Percentiles rank a stretch among this genome's conserved stretches.
Conservation (phyloP, 1,140 invertebrate species). For the Trinorchestia longiramus region DNA sequence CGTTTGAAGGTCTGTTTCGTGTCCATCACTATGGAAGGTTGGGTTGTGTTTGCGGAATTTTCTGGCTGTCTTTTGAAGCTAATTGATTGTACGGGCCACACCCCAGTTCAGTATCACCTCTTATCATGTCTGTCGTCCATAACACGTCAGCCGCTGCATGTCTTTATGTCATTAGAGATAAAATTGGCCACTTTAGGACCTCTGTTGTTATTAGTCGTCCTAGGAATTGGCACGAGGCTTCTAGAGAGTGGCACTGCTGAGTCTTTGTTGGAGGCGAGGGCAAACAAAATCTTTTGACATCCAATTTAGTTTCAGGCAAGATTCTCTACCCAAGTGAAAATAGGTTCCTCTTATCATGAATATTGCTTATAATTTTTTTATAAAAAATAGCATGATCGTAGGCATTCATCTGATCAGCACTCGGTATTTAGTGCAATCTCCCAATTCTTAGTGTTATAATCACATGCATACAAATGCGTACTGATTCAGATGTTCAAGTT, state of each 20-base stretch:
- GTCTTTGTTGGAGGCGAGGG: not conserved
- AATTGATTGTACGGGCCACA: slow-evolving; percentile 26
- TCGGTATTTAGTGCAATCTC: too few species aligned
- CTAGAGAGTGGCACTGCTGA: not conserved
- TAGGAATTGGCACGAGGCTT: slow-evolving; percentile 11
- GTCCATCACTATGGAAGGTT: not conserved
- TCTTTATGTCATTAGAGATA: slow-evolving; percentile 39
- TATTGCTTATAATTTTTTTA: too few species aligned
- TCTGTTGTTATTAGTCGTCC: slow-evolving; percentile 13
- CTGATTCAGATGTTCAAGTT: too few species aligned
- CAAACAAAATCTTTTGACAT: not conserved
- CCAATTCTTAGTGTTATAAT: too few species aligned
- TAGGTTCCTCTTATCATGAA: too few species aligned
- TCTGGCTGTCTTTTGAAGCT: slow-evolving; percentile 29
- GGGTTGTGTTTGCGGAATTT: not conserved
- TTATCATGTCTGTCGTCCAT: slow-evolving; percentile 45
- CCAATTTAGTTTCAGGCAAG: not conserved
- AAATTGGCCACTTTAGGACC: slow-evolving; percentile 29
- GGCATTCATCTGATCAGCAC: too few species aligned
- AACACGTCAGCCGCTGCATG: slow-evolving; percentile 40
- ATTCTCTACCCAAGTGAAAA: too few species aligned
- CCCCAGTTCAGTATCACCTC: slow-evolving; percentile 15
- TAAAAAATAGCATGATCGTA: too few species aligned
- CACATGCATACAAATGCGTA: too few species aligned
- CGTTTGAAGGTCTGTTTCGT: slow-evolving; percentile 17